phyloP scores from a whole-genome alignment of 2,113 vertebrate species.

The Campylomormyrus numenius region DNA sequence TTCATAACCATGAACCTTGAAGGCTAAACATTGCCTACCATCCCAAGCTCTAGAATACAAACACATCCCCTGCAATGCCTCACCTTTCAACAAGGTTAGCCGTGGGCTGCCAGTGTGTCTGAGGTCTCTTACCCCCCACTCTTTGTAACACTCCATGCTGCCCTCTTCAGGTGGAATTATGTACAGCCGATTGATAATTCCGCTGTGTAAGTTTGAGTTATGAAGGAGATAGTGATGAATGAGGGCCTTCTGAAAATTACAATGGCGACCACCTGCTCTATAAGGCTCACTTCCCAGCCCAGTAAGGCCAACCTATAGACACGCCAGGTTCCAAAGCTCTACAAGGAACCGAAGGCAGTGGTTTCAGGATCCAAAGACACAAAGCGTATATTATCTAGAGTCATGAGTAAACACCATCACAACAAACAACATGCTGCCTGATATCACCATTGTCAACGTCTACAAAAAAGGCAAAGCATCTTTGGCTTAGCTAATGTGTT shows the following conservation, averaged over 20 bases:
- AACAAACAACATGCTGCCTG: background rate
- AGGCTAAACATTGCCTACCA: background rate
- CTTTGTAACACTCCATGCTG: background rate
- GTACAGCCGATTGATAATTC: background rate
- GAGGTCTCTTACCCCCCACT: background rate
- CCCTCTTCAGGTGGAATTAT: background rate
- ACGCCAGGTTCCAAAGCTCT: background rate
- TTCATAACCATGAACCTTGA: background rate
- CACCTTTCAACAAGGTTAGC: background rate
- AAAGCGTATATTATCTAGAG: background rate
- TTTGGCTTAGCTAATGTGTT: background rate
- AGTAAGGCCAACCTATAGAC: background rate
- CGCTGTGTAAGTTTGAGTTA: background rate
- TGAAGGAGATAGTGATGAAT: background rate
- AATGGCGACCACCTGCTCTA: background rate
- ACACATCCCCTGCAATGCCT: background rate
- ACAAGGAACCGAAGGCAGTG: background rate
- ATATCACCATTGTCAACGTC: background rate
- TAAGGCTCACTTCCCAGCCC: background rate
- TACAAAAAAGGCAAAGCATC: background rate
- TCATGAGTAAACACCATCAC: background rate
- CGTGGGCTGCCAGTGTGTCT: background rate
- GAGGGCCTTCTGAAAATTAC: background rate
- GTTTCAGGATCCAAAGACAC: background rate
- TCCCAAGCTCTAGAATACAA: background rate